Evolutionary conservation across 2,888 invertebrate species (phyloP).

Genomic region (Drosophila barbarae): DNA sequence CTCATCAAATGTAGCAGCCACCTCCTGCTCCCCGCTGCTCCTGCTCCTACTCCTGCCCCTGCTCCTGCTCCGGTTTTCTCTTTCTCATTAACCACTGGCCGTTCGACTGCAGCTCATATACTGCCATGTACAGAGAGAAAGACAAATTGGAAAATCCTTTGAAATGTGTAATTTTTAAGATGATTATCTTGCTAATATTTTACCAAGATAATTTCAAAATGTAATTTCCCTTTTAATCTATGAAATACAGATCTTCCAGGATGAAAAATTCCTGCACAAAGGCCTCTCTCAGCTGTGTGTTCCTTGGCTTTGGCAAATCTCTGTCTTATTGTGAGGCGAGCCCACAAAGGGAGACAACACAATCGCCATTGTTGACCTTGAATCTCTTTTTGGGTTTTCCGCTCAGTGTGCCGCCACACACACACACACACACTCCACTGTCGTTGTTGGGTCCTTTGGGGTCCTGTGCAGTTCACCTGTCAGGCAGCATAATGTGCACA

Average conservation of each 20-base stretch:
- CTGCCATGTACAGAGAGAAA: constrained; percentile 7
- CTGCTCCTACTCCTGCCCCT: not conserved
- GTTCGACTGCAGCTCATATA: constrained; percentile 16
- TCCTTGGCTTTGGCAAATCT: constrained; percentile 3
- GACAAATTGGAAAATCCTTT: not conserved
- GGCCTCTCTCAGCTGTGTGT: not conserved
- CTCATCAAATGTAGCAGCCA: constrained; percentile 34
- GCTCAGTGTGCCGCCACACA: constrained; percentile 7
- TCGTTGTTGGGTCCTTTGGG: constrained; percentile 6
- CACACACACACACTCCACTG: not conserved
- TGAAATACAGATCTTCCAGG: not conserved
- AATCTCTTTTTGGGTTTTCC: constrained; percentile 3
- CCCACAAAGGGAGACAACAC: not conserved
- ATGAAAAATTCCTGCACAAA: not conserved
- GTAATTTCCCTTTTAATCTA: not conserved
- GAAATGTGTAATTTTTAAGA: not conserved
- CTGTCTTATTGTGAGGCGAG: not conserved
- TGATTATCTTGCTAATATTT: not conserved
- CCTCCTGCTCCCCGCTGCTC: not conserved
- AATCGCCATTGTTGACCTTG: constrained; percentile 13
- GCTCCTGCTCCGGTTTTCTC: not conserved
- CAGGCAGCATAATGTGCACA: constrained; percentile 42
- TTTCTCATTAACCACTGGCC: constrained; percentile 29
- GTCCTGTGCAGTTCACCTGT: constrained; percentile 32
- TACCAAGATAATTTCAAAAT: not conserved